Base-by-base conservation (phyloP, 2,113 vertebrate species). In the Mormyrus iriodes region DNA sequence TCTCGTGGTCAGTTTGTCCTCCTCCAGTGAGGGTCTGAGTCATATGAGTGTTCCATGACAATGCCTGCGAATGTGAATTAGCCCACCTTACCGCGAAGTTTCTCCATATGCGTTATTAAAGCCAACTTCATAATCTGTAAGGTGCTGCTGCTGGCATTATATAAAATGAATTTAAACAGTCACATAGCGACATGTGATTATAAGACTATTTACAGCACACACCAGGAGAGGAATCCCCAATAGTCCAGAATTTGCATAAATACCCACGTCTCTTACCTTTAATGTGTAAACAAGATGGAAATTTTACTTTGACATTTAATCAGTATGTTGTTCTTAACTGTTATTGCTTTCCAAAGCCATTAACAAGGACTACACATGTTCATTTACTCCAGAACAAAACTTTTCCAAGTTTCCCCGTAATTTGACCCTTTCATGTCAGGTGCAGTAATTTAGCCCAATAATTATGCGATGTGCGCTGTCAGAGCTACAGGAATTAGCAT, bases 241-340 rank as follows among this genome's bases (percentile, higher is more conserved):
- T 51, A 51, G 48, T 35, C 13, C 12, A 17, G 3, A 19, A 24
- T 24, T 21, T 79, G n/a, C 49, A 76, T 79, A 79, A 88, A 88
- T 19, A 88, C 15, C 4, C n/a, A 76, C 46, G 35, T n/a, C 87
- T 49, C 49, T 27, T 31, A 69, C 31, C 52, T 87, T 51, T 76
- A 88, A 79, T 88, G 27, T 52, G 27, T 51, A 51, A 88, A 46
- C 39, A 31, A 49, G 31, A 73, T 44, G 69, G 88, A 27, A 48
- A 76, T 27, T 52, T 53, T n/a, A 31, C 46, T 88, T 88, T 88
- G 87, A 88, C 65, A 49, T 73, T 31, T 88, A 73, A 88, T 88
- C 27, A 44, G n/a, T 10, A 21, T 52, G 46, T 73, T 76, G 87
- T 51, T 88, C 44, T 88, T 84, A 84, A 48, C 39, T 48, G 42